Conservation (phyloP, 1,140 invertebrate genomes). For the Dendrolimus punctatus region DNA sequence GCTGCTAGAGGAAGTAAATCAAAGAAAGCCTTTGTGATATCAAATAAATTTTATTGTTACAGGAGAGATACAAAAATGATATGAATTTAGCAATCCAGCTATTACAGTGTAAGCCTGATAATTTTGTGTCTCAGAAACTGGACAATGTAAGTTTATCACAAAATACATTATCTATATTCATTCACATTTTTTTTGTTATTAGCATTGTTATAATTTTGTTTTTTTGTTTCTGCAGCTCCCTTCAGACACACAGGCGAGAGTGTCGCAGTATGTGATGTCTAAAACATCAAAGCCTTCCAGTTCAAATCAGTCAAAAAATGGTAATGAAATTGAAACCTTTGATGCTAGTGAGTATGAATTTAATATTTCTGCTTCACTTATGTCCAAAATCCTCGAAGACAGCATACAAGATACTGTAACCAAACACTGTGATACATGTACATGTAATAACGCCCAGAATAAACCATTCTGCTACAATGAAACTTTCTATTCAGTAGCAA, state of each 20-base stretch:
- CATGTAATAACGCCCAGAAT: conserved; percentile 76
- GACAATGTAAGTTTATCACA: conserved; percentile 82
- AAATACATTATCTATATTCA: no score
- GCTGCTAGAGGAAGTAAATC: no score
- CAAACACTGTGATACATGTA: conserved; percentile 87
- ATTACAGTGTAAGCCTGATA: conserved; percentile 94
- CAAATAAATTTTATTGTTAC: conserved; percentile 42
- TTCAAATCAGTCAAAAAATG: conserved; percentile 53
- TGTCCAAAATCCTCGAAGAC: conserved; percentile 94
- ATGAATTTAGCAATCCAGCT: conserved; percentile 95
- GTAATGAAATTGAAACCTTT: conserved; percentile 62
- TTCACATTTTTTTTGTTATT: background rate
- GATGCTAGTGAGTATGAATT: conserved; percentile 76
- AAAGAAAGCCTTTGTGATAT: background rate
- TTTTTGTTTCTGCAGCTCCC: conserved; percentile 80
- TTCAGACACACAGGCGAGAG: conserved; percentile 90
- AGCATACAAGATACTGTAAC: conserved; percentile 81
- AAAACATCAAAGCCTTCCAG: conserved; percentile 74
- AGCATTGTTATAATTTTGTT: conserved; percentile 2
- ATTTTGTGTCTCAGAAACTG: conserved; percentile 94
- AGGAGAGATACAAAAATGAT: conserved; percentile 96
- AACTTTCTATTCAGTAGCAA: conserved; percentile 73
- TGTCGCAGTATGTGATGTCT: conserved; percentile 81
- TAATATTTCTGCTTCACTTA: conserved; percentile 91
- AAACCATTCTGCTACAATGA: conserved; percentile 75